These are phyloP conservation scores for Planococcus citri DNA, from an alignment of 1,140 invertebrate genomes.

Conservation along the genomic window DNA sequence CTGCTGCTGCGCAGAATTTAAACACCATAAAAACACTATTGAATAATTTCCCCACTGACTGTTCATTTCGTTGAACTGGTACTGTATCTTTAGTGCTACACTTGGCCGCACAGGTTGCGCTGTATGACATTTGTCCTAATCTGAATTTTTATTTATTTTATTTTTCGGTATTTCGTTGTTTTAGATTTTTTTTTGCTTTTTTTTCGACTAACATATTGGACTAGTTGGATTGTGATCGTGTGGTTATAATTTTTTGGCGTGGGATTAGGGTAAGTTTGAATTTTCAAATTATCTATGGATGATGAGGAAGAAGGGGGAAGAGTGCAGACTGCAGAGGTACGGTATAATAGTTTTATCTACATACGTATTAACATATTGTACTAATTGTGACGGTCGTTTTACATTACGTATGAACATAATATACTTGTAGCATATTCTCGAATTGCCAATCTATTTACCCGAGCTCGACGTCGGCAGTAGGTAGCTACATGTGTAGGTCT, in stretches of 20 bases:
- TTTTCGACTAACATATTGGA: neutral
- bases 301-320: too few relatives aligned
- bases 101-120: neutral
- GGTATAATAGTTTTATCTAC: too few relatives aligned
- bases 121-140: neutral
- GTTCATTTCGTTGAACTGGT: slow-evolving; percentile 5
- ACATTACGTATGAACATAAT: too few relatives aligned
- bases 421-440: too few relatives aligned
- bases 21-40: slow-evolving; percentile 2
- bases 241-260: neutral
- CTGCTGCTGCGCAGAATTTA: neutral
- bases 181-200: neutral
- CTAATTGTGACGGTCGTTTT: too few relatives aligned
- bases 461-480: too few relatives aligned
- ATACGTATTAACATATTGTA: too few relatives aligned
- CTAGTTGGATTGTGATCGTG: neutral
- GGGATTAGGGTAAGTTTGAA: neutral
- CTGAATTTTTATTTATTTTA: neutral
- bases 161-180: neutral
- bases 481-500: too few relatives aligned
- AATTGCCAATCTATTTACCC: too few relatives aligned
- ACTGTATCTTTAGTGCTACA: slow-evolving; percentile 2
- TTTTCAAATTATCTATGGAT: too few relatives aligned
- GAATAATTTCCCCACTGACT: neutral
- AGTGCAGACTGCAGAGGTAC: too few relatives aligned